Base-by-base conservation (phyloP, 1,140 invertebrate species). In the Aphaenogaster floridana region DNA sequence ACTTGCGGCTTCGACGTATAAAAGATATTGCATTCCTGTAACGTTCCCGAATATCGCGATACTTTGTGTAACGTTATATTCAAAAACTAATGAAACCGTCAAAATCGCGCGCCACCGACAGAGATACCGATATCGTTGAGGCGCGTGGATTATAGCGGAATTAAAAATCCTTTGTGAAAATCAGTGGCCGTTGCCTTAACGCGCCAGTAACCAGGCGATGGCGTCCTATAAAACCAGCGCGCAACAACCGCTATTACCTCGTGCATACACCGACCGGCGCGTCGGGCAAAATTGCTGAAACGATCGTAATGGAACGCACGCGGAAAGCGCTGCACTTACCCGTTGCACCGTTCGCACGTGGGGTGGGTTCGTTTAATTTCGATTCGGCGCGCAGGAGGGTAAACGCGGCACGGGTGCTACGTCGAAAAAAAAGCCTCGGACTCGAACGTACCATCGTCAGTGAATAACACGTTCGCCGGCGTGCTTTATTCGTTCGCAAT, bases 251-350 rank as follows among this genome's bases (percentile, higher is more conserved):
- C 68, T 79, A 86, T 90, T 89, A 83, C 59, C 42, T 61, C 71
- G 50, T 83, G 68, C 78, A 72, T 69, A 78, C 64, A 50, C 74
- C 45, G 59, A 36, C 48, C 36, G 66, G 17, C 80, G 80, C n/a
- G 54, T 59, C 21, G 69, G 42, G 42, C 61, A 77, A 90, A 89
- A 90, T 90, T 89, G 84, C 71, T 83, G 89, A 87, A 89, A 87
- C 78, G 84, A 87, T 89, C 66, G 88, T 90, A 90, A 90, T 87
- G 88, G 81, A 90, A 87, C 74, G 76, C 68, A 52, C 39, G 81
- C 64, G 74, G 74, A 79, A 68, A 86, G 63, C 36, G 54, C 21
- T 69, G 64, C 72, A 84, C 63, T 84, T 87, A 83, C 34, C 42
- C 17, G 69, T 54, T n/a, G 50, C 79, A 15, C 13, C 42, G 86